Conservation (phyloP, 2,888 invertebrate genomes). For the Iphiclides podalirius region DNA sequence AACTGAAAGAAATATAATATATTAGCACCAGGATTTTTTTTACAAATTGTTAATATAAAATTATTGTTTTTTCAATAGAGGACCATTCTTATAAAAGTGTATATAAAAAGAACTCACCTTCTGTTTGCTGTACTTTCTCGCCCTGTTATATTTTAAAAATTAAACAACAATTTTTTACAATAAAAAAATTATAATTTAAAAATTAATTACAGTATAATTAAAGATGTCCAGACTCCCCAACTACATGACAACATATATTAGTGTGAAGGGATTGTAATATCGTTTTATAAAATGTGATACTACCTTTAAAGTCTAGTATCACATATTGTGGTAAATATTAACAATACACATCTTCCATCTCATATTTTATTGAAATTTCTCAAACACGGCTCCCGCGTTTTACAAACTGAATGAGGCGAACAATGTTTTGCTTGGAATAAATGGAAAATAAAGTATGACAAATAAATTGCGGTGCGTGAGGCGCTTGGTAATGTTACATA, state of each 20-base stretch:
- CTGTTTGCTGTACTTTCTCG: slow-evolving; percentile 14
- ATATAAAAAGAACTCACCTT: slow-evolving; percentile 53
- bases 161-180: slow-evolving; percentile 49
- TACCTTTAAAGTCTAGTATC: slow-evolving; percentile 43
- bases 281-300: slow-evolving; percentile 19
- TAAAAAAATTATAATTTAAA: slow-evolving; percentile 80
- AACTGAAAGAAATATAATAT: too few relatives aligned
- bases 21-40: too few relatives aligned
- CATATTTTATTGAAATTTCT: slow-evolving; percentile 47
- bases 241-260: slow-evolving; percentile 45
- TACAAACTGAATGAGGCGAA: slow-evolving; percentile 51
- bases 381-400: slow-evolving; percentile 31
- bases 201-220: slow-evolving; percentile 76
- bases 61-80: too few relatives aligned
- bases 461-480: slow-evolving; percentile 55
- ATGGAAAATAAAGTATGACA: slow-evolving; percentile 43
- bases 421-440: slow-evolving; percentile 36
- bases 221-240: slow-evolving; percentile 52
- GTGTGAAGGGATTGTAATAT: slow-evolving; percentile 36
- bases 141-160: slow-evolving; percentile 30
- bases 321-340: slow-evolving; percentile 43
- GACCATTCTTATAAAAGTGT: too few relatives aligned
- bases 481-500: slow-evolving; percentile 67
- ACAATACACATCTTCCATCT: slow-evolving; percentile 57
- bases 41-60: too few relatives aligned